Base-by-base conservation (phyloP, 1,140 invertebrate genomes). In the Diabrotica virgifera region DNA sequence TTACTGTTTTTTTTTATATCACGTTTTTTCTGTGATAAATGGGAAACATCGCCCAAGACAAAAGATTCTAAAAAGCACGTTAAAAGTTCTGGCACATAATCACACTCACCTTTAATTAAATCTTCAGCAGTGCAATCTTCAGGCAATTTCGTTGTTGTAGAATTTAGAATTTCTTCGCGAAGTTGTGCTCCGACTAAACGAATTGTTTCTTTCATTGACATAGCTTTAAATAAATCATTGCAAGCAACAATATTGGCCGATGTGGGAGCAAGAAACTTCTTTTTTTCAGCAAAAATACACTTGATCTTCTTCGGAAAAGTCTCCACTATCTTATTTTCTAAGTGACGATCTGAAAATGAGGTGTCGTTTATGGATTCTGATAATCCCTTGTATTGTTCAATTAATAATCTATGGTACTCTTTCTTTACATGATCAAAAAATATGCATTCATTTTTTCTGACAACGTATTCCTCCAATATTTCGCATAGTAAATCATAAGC, bases 401-500 rank as follows among this genome's bases (percentile, higher is more conserved):
- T 13, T 63, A 63, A 36, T 63, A 56, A 56, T 56, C 40, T 13
- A 6, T n/a, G 46, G 35, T 65, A 65, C 36, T 59, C 40, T 59
- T 64, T 62, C n/a, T 64, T 64, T 9, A 64, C 56, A 52, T 58
- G 52, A 50, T 60, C 36, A 65, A 60, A 65, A 61, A 65, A 60
- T 5, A 61, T 11, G 37, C 64, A 59, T 53, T 60, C 51, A 14
- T 60, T 65, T 24, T 10, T 40, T 60, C 56, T 46, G 61, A 53
- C 46, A n/a, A n/a, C n/a, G n/a, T n/a, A n/a, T n/a, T n/a, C n/a
- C n/a, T n/a, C n/a, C n/a, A n/a, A n/a, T n/a, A 60, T 65, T 59
- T 65, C 64, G 36, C 64, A 65, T 13, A 65, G 52, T 9, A 65
- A 14, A 9, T 6, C 35, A 60, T 65, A 60, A 60, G 64, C 51